Evolutionary conservation across 1,140 invertebrate species (phyloP).

Genomic region (Campoletis sonorensis): DNA sequence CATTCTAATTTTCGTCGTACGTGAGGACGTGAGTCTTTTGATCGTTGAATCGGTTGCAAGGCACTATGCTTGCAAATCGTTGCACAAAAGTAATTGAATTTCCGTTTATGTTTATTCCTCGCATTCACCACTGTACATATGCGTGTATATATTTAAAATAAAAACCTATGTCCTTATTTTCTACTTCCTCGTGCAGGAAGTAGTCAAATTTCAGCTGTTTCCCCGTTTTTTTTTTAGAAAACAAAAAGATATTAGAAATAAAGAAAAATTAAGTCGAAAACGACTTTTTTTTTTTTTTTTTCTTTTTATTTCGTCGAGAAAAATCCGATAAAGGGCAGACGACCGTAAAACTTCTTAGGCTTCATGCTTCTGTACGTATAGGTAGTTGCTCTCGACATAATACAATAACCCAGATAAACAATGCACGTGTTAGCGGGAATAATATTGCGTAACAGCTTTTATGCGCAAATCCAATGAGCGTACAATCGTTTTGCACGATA

Average conservation of each 20-base stretch:
- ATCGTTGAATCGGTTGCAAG: neutral
- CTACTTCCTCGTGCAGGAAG: no score
- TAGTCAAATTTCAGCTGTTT: no score
- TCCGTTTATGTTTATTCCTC: conserved; percentile 10
- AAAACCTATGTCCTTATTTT: no score
- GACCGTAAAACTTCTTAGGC: neutral
- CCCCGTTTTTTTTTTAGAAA: no score
- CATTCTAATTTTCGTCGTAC: neutral
- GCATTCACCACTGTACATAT: neutral
- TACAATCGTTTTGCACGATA: neutral
- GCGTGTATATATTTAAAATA: no score
- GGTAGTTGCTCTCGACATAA: neutral
- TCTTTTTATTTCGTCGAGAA: neutral
- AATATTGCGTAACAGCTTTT: conserved; percentile 1
- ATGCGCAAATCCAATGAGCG: neutral
- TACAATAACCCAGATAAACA: conserved; percentile 17
- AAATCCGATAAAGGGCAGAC: neutral
- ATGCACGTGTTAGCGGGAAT: conserved; percentile 1
- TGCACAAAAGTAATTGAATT: conserved; percentile 48
- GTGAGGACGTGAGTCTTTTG: neutral
- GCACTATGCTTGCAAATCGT: neutral
- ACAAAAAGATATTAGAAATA: no score
- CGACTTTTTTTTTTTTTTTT: no score
- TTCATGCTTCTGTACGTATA: neutral
- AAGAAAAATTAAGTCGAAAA: no score